phyloP scores from a whole-genome alignment of 2,113 vertebrate genomes.

The Poecilia latipinna region DNA sequence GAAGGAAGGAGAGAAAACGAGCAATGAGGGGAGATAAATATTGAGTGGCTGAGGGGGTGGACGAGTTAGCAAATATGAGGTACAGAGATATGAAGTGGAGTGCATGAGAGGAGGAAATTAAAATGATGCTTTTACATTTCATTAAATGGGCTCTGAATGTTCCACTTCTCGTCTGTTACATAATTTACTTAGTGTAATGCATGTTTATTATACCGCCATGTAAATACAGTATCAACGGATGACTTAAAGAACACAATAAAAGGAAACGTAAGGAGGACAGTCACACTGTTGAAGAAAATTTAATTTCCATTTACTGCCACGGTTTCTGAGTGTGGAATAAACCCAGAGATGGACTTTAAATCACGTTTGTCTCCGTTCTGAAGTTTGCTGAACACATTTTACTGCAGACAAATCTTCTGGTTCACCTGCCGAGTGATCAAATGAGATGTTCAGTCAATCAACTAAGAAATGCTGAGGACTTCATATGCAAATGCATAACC shows the following conservation, averaged over 20 bases:
- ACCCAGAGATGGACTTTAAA: too few relatives aligned
- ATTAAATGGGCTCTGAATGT: slow-evolving; percentile 14
- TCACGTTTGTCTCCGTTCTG: background rate
- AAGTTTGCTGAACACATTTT: background rate
- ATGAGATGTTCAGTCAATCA: background rate
- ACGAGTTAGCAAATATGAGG: slow-evolving; percentile 53
- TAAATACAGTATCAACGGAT: background rate
- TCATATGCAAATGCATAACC: background rate
- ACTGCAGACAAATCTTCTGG: background rate
- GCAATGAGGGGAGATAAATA: slow-evolving; percentile 55
- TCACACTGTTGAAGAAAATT: too few relatives aligned
- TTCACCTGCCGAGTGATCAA: background rate
- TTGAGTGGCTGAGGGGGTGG: slow-evolving; percentile 48
- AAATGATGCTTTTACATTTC: background rate
- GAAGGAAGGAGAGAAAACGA: slow-evolving; percentile 19
- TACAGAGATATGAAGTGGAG: slow-evolving; percentile 41
- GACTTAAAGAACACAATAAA: background rate
- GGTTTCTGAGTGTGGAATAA: background rate
- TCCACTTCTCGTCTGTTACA: background rate
- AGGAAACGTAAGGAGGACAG: background rate
- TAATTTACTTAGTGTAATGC: background rate
- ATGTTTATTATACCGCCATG: background rate
- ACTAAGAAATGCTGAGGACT: background rate
- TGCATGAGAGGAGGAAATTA: slow-evolving; percentile 16
- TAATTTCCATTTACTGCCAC: too few relatives aligned